phyloP scores from a whole-genome alignment of 1,140 invertebrate species.

The Pseudomyrmex cubaensis region DNA sequence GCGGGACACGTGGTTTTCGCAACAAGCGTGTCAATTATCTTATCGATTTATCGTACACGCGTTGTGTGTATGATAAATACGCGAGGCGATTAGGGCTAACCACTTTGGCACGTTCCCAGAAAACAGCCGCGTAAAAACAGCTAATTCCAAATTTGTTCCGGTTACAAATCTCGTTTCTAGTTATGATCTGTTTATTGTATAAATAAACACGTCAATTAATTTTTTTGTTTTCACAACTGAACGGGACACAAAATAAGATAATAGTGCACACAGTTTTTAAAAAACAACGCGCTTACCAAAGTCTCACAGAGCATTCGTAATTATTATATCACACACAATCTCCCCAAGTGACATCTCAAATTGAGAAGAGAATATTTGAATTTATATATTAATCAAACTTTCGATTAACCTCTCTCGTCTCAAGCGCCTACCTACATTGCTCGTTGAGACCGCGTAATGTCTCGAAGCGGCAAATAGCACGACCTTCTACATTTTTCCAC shows the following conservation, averaged over 20 bases:
- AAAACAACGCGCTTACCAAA: background rate
- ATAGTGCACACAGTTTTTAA: background rate
- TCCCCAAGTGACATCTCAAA: no score
- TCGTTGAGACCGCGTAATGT: background rate
- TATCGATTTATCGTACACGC: conserved; percentile 67
- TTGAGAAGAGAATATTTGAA: background rate
- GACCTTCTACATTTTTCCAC: conserved; percentile 28
- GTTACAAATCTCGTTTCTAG: background rate
- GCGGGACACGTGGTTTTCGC: conserved; percentile 56
- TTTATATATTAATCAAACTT: background rate
- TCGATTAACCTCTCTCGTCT: background rate
- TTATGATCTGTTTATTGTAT: background rate
- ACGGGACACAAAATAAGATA: background rate
- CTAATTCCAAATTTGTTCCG: conserved; percentile 8
- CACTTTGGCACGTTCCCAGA: background rate
- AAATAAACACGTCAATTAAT: background rate
- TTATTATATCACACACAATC: background rate
- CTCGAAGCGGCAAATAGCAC: background rate
- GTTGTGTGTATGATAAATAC: no score
- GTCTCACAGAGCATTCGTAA: no score
- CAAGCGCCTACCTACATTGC: background rate
- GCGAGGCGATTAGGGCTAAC: conserved; percentile 6
- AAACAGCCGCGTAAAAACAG: conserved; percentile 7
- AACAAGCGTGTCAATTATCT: conserved; percentile 70
- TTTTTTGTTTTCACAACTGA: conserved; percentile 19